phyloP scores from a whole-genome alignment of 1,140 invertebrate species.

The Diorhabda elongata region DNA sequence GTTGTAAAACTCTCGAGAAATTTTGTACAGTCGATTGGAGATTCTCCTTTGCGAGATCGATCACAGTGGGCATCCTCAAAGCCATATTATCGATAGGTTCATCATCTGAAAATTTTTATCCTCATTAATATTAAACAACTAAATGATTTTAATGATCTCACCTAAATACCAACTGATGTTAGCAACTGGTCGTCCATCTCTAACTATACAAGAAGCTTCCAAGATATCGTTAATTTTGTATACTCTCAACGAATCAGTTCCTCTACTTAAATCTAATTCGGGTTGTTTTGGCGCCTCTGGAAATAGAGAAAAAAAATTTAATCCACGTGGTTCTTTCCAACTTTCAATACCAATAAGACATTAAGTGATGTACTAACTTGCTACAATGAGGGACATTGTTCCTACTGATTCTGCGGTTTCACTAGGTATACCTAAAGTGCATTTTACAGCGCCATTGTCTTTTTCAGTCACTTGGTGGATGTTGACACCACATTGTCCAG shows the following conservation, averaged over 20 bases:
- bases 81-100: conserved; percentile 54
- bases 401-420: conserved; percentile 54
- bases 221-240: conserved; percentile 60
- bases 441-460: conserved; percentile 66
- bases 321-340: too few relatives aligned
- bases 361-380: conserved; percentile 56
- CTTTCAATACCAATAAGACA: neutral
- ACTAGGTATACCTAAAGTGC: conserved; percentile 53
- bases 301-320: conserved; percentile 1
- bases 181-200: conserved; percentile 64
- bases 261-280: conserved; percentile 52
- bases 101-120: conserved; percentile 49
- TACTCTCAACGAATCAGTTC: conserved; percentile 42
- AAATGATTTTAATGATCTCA: conserved; percentile 40
- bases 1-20: conserved; percentile 55
- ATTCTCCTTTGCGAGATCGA: conserved; percentile 48
- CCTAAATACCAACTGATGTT: conserved; percentile 67
- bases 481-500: conserved; percentile 65
- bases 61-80: conserved; percentile 51
- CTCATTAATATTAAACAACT: neutral
- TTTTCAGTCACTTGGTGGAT: conserved; percentile 58
- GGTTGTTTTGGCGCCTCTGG: conserved; percentile 59
- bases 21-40: conserved; percentile 60
- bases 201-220: conserved; percentile 61
- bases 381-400: conserved; percentile 61